Evolutionary conservation across 2,797 vertebrate species (phyloP).

Genomic region (Pangasius macronema): DNA sequence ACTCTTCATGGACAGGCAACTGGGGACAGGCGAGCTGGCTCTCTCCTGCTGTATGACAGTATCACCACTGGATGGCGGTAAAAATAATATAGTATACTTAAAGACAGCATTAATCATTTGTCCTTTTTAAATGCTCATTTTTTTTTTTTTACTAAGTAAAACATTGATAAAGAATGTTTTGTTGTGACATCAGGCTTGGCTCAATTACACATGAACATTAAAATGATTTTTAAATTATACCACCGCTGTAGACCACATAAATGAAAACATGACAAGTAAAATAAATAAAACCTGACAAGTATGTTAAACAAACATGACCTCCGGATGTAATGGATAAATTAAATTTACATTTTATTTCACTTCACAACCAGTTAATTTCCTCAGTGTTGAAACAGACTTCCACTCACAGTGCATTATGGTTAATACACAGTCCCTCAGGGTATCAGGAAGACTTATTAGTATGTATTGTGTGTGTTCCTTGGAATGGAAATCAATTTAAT

Average conservation of each 20-base stretch:
- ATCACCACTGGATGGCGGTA: conserved; percentile 3
- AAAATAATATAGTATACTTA: neutral
- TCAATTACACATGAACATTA: neutral
- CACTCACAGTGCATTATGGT: neutral
- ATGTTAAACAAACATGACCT: neutral
- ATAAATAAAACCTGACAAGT: neutral
- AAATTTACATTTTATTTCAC: neutral
- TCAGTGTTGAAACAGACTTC: neutral
- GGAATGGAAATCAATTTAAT: neutral
- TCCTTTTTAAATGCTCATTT: neutral
- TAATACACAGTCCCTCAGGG: neutral
- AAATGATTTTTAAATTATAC: neutral
- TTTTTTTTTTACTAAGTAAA: neutral
- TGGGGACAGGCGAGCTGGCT: conserved; percentile 17
- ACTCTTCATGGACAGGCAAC: conserved; percentile 37
- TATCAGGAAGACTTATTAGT: neutral
- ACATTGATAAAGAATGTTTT: neutral
- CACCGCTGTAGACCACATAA: neutral
- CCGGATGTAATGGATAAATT: neutral
- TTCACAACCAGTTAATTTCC: neutral
- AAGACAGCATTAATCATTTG: no score
- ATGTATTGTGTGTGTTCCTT: neutral
- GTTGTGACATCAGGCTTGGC: neutral
- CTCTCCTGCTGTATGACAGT: neutral
- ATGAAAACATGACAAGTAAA: neutral